Base-by-base conservation (phyloP, 2,888 invertebrate species). In the Mimas tiliae region DNA sequence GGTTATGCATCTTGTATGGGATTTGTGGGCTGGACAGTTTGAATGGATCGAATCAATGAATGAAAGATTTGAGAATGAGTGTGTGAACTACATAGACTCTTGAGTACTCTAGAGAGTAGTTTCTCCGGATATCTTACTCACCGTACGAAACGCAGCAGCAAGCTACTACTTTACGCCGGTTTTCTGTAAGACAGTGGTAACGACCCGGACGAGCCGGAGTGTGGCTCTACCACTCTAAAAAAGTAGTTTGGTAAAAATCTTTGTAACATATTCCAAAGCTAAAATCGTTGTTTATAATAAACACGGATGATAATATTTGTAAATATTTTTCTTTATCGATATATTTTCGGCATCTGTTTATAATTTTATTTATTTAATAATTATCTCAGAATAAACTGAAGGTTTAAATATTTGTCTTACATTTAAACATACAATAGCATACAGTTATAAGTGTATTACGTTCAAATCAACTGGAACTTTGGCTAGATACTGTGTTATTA, bases 281-380 rank as follows among this genome's bases (percentile, higher is more conserved):
- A 12, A 58, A 19, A 42, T 38, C 19, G n/a, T 38, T 58, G 38
- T 58, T 38, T 38, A 9, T 9, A 38, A 38, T 38, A 38, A 58
- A 58, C 58, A 58, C 12, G 19, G 9, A 38, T 16, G 19, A 38
- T 58, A 58, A 58, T 42, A 34, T 58, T 58, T 58, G 42, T 58
- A 58, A 58, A 58, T 58, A 58, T 58, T 58, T 38, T 42, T 58
- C 58, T 58, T 58, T 11, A 19, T 9, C 58, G 42, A 38, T 58
- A 58, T 42, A 42, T 58, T 58, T 58, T 42, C 42, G 58, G 42
- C 38, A 34, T 52, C 52, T 42, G 58, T 58, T 58, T 42, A n/a
- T 58, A 12, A 58, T 38, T 9, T 38, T 58, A 58, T 58, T 58
- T 58, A 58, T 38, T 42, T 58, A 58, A 38, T 38, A 19, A 42